Evolutionary conservation across 2,888 invertebrate genomes (phyloP), one percentile per base, ranked within the genome.

Genomic region (Germaria angustata): DNA sequence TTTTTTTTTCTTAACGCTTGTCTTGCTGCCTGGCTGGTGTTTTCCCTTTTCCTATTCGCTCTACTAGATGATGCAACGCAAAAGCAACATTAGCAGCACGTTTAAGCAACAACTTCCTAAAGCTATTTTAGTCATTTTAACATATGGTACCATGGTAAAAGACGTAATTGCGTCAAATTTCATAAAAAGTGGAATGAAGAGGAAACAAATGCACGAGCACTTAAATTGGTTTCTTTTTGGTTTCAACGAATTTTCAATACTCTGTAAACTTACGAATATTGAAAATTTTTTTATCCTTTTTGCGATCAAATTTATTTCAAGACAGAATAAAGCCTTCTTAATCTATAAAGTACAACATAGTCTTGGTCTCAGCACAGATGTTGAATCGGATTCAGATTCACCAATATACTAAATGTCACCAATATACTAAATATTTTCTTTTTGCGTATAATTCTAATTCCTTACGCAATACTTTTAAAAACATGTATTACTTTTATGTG

Each of bases 91-190:
- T 39, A 53, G 39, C 65, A 71, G 46, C 69, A 68, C 73, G 53
- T 78, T 68, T 39, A 13, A 77, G 66, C 68, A 68, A 72, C 68
- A 73, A 68, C 51, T 66, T 78, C 63, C 61, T 44, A 71, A 68
- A 66, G 73, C 75, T 57, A 68, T 65, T 66, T 85, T 78, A 65
- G 53, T 46, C 61, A 69, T 83, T 79, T 84, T 68, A 84, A 68
- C 85, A 84, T 85, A 84, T 85, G 84, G 77, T 84, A 76, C 84
- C 84, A 83, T 68, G 76, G 82, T 68, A 80, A 81, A 85, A 84
- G 84, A 85, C 85, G 85, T 86, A 85, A 86, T 85, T 86, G 86
- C 85, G 80, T 80, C 68, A 82, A 79, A 80, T 79, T 51, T 32
- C 66, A 24, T 34, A 24, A 46, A 78, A 59, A 39, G 51, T 46